These are phyloP conservation scores for Triplophysa rosa DNA, from an alignment of 2,113 vertebrate genomes.

Conservation along the genomic window DNA sequence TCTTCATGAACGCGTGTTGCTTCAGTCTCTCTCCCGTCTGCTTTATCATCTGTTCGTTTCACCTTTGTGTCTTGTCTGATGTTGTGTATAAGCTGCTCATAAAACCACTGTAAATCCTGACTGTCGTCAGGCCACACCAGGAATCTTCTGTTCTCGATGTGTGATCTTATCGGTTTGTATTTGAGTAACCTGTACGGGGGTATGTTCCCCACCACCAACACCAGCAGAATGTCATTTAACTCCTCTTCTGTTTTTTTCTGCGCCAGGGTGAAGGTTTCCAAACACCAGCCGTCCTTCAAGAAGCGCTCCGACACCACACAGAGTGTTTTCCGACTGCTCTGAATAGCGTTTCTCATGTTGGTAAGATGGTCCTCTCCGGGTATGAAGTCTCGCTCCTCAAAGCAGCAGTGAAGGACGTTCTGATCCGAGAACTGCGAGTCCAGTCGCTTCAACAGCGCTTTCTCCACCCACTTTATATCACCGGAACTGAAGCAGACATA, in stretches of 20 bases:
- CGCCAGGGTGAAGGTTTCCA: slow-evolving; percentile 86
- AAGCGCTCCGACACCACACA: slow-evolving; percentile 87
- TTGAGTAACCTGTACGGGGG: slow-evolving; percentile 84
- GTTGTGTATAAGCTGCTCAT: slow-evolving; percentile 72
- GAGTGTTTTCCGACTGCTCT: slow-evolving; percentile 82
- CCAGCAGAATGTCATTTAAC: slow-evolving; percentile 74
- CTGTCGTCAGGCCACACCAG: slow-evolving; percentile 85
- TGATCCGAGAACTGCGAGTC: slow-evolving; percentile 81
- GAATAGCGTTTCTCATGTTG: slow-evolving; percentile 85
- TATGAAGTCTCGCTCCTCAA: slow-evolving; percentile 90
- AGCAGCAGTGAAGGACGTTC: slow-evolving; percentile 82
- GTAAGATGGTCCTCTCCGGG: slow-evolving; percentile 82
- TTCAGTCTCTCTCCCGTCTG: not conserved
- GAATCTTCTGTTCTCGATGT: slow-evolving; percentile 76
- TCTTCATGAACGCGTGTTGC: not conserved
- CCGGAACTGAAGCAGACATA: slow-evolving; percentile 85
- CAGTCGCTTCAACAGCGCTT: slow-evolving; percentile 77
- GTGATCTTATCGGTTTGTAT: slow-evolving; percentile 72
- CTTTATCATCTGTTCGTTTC: not conserved
- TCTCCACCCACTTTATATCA: slow-evolving; percentile 87
- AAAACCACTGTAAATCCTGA: slow-evolving; percentile 87
- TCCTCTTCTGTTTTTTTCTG: too few relatives aligned
- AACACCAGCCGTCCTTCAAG: slow-evolving; percentile 88
- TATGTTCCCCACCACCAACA: slow-evolving; percentile 85
- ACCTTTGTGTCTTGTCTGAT: slow-evolving; percentile 73